Conservation (phyloP, 2,113 vertebrate genomes). For the Varanus salvator region DNA sequence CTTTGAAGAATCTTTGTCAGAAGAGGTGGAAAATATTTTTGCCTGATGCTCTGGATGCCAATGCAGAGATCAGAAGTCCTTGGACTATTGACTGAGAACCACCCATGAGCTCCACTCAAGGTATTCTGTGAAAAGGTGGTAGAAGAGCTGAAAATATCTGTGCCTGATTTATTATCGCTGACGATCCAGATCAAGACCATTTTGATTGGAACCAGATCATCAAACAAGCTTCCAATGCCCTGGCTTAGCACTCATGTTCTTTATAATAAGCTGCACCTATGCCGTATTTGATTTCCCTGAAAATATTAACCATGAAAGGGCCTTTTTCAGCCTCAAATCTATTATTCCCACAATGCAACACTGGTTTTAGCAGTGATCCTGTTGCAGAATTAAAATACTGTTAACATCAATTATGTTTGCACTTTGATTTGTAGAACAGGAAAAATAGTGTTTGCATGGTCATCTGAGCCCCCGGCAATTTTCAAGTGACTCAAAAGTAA, state of each 20-base stretch:
- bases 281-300: neutral
- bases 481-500: neutral
- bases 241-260: too few species aligned
- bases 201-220: too few species aligned
- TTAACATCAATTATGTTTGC: neutral
- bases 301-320: neutral
- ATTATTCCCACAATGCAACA: neutral
- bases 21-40: neutral
- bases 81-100: neutral
- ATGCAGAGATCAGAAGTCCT: neutral
- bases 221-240: too few species aligned
- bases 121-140: neutral
- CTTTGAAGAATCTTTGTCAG: neutral
- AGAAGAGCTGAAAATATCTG: too few species aligned
- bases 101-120: neutral
- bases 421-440: neutral
- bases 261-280: too few species aligned
- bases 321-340: neutral
- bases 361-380: neutral
- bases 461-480: neutral
- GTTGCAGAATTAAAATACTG: neutral
- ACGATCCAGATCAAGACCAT: too few species aligned
- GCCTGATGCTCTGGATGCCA: neutral
- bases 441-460: neutral
- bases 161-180: too few species aligned